Conservation (phyloP, 2,113 vertebrate species). For the Phycodurus eques region DNA sequence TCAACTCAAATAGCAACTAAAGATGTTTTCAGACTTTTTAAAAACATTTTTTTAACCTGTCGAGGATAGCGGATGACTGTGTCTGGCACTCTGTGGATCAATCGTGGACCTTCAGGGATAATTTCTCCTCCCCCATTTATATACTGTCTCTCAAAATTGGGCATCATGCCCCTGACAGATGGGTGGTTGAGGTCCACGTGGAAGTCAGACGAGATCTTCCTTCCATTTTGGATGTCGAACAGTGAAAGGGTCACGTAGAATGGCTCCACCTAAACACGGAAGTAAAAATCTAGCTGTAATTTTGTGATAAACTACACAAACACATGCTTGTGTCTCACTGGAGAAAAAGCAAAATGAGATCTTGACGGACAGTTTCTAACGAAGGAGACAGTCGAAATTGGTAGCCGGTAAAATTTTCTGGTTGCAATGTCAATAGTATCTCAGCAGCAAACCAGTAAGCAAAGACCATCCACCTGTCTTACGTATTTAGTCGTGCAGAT, state of each 20-base stretch:
- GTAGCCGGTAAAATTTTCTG: slow-evolving; percentile 1
- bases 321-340: slow-evolving; percentile 2
- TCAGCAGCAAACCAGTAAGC: neutral
- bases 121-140: slow-evolving; percentile 79
- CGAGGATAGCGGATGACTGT: slow-evolving; percentile 85
- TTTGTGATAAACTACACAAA: neutral
- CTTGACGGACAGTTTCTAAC: slow-evolving; percentile 40
- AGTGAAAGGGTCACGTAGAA: slow-evolving; percentile 93
- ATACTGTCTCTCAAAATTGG: slow-evolving; percentile 65
- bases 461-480: slow-evolving; percentile 16
- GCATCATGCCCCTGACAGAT: slow-evolving; percentile 87
- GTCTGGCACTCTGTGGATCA: slow-evolving; percentile 76
- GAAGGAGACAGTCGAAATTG: slow-evolving; percentile 14
- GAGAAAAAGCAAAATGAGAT: slow-evolving; percentile 52
- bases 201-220: slow-evolving; percentile 96
- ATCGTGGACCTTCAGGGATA: slow-evolving; percentile 63
- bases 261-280: slow-evolving; percentile 85
- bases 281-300: neutral
- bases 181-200: slow-evolving; percentile 92
- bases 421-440: slow-evolving; percentile 53
- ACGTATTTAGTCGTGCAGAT: slow-evolving; percentile 10
- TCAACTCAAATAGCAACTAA: neutral
- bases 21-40: neutral
- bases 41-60: slow-evolving; percentile 80
- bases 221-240: slow-evolving; percentile 89